These are phyloP conservation scores for Corythornis madagascariensis DNA, from an alignment of 2,113 vertebrate genomes.

Conservation along the genomic window DNA sequence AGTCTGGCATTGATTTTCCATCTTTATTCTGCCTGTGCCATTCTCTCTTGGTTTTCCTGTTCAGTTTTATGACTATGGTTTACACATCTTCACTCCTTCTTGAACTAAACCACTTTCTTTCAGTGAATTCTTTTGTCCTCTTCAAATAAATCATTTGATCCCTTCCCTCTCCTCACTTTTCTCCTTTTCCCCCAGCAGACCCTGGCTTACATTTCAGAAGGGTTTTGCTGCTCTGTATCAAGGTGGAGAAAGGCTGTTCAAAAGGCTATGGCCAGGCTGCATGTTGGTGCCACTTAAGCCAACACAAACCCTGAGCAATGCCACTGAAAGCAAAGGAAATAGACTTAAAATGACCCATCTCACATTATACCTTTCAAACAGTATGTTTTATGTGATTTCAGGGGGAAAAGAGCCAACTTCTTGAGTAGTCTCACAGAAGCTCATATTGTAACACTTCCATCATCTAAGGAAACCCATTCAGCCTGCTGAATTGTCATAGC, in stretches of 20 bases:
- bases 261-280: not conserved
- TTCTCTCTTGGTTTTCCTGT: not conserved
- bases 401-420: not conserved
- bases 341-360: not conserved
- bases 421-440: not conserved
- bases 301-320: not conserved
- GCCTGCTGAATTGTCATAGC: not conserved
- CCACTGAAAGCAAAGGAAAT: not conserved
- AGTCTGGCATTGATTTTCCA: not conserved
- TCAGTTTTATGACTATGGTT: not conserved
- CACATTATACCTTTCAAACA: not conserved
- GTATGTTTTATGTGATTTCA: not conserved
- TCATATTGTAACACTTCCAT: not conserved
- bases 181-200: not conserved
- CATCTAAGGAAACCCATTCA: not conserved
- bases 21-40: not conserved
- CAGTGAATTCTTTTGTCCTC: not conserved
- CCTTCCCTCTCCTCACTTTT: not conserved
- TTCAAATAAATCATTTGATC: not conserved
- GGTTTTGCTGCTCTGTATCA: not conserved
- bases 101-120: not conserved
- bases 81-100: not conserved
- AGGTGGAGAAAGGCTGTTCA: not conserved
- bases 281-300: not conserved
- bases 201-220: not conserved